Base-by-base conservation (phyloP, 2,113 vertebrate species). In the Cygnus atratus region DNA sequence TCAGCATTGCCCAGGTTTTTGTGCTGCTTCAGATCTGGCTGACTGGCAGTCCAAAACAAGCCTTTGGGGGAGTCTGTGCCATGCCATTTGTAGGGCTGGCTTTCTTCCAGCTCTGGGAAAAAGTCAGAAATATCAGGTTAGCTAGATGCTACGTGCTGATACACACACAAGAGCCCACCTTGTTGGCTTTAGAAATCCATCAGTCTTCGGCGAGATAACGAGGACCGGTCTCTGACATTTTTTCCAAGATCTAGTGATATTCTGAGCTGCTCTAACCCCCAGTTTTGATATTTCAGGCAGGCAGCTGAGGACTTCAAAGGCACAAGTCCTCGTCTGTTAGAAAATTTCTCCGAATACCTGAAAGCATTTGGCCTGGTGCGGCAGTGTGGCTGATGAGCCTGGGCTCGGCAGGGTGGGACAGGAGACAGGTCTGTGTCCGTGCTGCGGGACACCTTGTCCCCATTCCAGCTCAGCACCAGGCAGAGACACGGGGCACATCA, bases 391-490 rank as follows among this genome's bases (percentile, higher is more conserved):
- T 26, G 20, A 7, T 54, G 25, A 2, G 1, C 41, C 48, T 1
- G 0, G 24, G 25, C 57, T 22, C 8, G 0, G 11, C 31, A 14
- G 11, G 11, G 37, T 29, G 37, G 62, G 37, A 17, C 39, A 50
- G 62, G 25, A 20, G 16, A 19, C 37, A 28, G 62, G 35, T 16
- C 28, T 31, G 9, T 18, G 12, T 61, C 29, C 1, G 35, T 11
- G 46, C 61, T 29, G 7, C 12, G 4, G 37, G 35, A 21, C 35
- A 25, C 13, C 35, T 4, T 11, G 9, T 5, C 35, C 39, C 39
- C 7, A 0, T 22, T 76, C 11, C 18, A 6, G 61, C 35, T 25
- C 25, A 73, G 37, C 16, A 20, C 41, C 0, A 0, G 59, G 41
- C 43, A 43, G 39, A 18, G 33, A 24, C 31, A 5, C 0, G 2